phyloP scores from a whole-genome alignment of 2,113 vertebrate genomes.

The Trinectes maculatus region DNA sequence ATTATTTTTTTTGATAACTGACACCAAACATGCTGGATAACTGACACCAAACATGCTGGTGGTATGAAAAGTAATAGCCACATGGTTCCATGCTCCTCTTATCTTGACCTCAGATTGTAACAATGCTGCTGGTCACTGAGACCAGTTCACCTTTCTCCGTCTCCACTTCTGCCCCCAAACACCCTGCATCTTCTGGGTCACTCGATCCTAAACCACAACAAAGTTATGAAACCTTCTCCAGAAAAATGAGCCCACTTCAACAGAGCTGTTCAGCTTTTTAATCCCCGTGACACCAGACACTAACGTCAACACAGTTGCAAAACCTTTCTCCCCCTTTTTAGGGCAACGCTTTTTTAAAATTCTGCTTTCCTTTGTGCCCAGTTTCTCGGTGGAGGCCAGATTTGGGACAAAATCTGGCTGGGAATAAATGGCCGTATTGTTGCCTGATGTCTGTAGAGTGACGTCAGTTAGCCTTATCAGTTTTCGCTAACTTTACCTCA shows the following conservation, averaged over 20 bases:
- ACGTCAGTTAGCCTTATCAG: slow-evolving; percentile 66
- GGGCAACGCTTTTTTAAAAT: slow-evolving; percentile 39
- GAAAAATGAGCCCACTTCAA: background rate
- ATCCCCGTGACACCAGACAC: background rate
- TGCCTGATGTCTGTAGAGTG: slow-evolving; percentile 56
- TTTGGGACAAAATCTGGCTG: slow-evolving; percentile 62
- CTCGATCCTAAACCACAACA: background rate
- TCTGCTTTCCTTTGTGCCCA: slow-evolving; percentile 41
- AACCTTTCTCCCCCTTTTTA: slow-evolving; percentile 3
- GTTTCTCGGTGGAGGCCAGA: slow-evolving; percentile 53
- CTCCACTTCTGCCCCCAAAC: background rate
- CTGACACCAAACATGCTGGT: background rate
- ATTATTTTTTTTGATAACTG: background rate
- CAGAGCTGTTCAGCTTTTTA: too few relatives aligned
- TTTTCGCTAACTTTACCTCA: slow-evolving; percentile 54
- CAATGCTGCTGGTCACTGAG: background rate
- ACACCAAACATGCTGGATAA: background rate
- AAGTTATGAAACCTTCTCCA: too few relatives aligned
- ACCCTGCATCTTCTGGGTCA: background rate
- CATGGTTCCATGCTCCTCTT: background rate
- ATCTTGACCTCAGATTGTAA: background rate
- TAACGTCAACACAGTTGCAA: background rate
- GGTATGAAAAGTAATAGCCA: background rate
- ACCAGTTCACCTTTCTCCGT: background rate
- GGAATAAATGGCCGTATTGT: slow-evolving; percentile 69